Base-by-base conservation (phyloP, 53 echinoderm and acorn worm species). In the Temnopleurus reevesii region DNA sequence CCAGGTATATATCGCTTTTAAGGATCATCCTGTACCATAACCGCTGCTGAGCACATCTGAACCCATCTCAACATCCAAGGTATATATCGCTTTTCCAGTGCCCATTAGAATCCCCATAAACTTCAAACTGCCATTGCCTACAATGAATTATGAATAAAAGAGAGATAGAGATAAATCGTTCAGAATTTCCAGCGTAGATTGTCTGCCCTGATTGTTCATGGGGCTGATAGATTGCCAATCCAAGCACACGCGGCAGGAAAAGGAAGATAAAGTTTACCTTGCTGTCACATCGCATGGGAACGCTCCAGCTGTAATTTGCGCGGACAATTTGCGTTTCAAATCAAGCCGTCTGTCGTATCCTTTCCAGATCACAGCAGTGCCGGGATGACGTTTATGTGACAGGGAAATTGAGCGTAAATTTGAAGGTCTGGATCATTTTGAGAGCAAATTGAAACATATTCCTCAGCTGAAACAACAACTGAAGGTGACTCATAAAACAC, bases 251-350 rank as follows among this genome's bases (percentile, higher is more conserved):
- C 8, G 21, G 71, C 41, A 21, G 71, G 1, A 0, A 71, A 7
- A 41, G 71, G 71, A 71, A 71, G 43, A n/a, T 7, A n/a, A 41
- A 38, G 15, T 65, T 41, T 71, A 41, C 71, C 7, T 23, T 41
- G 71, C 38, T 71, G 71, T 71, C 71, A 71, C 71, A 41, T 38
- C 1, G 41, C 23, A 71, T 71, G 2, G 71, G 63, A n/a, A 17
- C 36, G 41, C 71, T 41, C 71, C 71, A 71, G 71, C 71, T 71
- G 71, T 71, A 71, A 71, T 71, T 71, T 65, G 65, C n/a, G 65
- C 18, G 65, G 65, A 65, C 65, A 65, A 65, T 65, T 65, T 71
- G 71, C 71, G 71, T 41, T 71, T 71, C 71, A 71, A 71, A 71
- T 71, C 71, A 71, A 71, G 41, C 34, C n/a, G 23, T 38, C 71